Base-by-base conservation (phyloP, 2,888 invertebrate species). In the Tigriopus californicus region DNA sequence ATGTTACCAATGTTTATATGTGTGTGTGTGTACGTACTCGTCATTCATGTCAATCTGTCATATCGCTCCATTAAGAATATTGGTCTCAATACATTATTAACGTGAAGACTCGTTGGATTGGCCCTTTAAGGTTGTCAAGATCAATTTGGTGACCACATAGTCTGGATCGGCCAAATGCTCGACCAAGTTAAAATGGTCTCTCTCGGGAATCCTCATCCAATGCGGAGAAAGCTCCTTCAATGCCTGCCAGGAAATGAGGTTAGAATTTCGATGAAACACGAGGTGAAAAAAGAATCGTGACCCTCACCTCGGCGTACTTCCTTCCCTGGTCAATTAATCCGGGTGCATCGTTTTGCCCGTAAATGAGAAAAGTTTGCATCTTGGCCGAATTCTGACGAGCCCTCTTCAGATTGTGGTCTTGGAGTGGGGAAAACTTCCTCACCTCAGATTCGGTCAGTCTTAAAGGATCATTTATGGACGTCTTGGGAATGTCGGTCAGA, bases 171-270 rank as follows among this genome's bases (percentile, higher is more conserved):
- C 18, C 12, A 54, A 40, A 40, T 54, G 11, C 15, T 54, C 54
- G 18, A 54, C 54, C 25, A 54, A 18, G 22, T 54, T 54, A 22
- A 54, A 54, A 40, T 54, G 54, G 41, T 54, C 54, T 41, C 18
- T 40, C 18, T 33, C 15, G n/a, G 40, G n/a, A n/a, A 54, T 54
- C 18, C 8, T 8, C 33, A 33, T 33, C 33, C 33, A 54, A n/a
- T 54, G 44, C 44, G 18, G 18, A 44, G 44, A 15, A 15, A 18
- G 18, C 44, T 15, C 44, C 18, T 44, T 44, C 5, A 44, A 6
- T 15, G 44, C 44, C 44, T 44, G 5, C 10, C 5, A 33, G 33
- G 33, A 33, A 33, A 33, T 33, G 33, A 33, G 33, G 33, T 33
- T 33, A 8, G 33, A 33, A 33, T 33, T 33, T 33, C 33, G 33